Evolutionary conservation across 2,888 invertebrate species (phyloP), one percentile per base, ranked within the genome.

Genomic region (Sphaerophoria rueppellii): DNA sequence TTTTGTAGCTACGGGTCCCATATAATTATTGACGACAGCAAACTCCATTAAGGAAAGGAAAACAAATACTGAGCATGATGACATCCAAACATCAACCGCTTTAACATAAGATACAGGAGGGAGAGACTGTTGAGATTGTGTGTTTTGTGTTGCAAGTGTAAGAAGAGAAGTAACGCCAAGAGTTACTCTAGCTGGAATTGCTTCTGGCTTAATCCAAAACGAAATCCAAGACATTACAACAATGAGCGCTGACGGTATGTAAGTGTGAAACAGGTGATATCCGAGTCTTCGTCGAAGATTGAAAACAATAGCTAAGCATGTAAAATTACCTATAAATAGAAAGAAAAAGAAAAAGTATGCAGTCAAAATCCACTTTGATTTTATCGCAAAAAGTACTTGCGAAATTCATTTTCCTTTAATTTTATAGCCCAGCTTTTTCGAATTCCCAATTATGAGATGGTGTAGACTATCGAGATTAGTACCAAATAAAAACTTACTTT

Each of bases 171-270:
- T 97, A 34, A 97, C 97, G 61, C 97, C 97, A 16, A 98, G 92
- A 0, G 97, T 97, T 77, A 98, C 97, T 78, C 98, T 93, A 0
- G 97, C 97, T 0, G 98, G 98, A 88, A 97, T 97, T 6, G 98
- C 97, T 91, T 97, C 97, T 0, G 97, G 97, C 89, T 97, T 97
- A 89, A 98, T 97, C 98, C 98, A 98, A 93, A 98, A 98, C 0
- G 98, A 97, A 88, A 98, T 97, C 98, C 98, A 98, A 82, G 97
- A 97, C 96, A 98, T 97, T 77, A 98, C 97, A 58, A 98, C 98
- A 90, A 98, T 98, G 87, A 98, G 93, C 0, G 97, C 97, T 1
- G 97, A 97, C 0, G 97, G 97, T 88, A 97, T 97, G 91, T 98
- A 98, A 0, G 97, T 97, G 92, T 98, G 97, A 91, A 98, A 97